Evolutionary conservation across 2,888 invertebrate genomes (phyloP).

Genomic region (Aporophyla lueneburgensis): DNA sequence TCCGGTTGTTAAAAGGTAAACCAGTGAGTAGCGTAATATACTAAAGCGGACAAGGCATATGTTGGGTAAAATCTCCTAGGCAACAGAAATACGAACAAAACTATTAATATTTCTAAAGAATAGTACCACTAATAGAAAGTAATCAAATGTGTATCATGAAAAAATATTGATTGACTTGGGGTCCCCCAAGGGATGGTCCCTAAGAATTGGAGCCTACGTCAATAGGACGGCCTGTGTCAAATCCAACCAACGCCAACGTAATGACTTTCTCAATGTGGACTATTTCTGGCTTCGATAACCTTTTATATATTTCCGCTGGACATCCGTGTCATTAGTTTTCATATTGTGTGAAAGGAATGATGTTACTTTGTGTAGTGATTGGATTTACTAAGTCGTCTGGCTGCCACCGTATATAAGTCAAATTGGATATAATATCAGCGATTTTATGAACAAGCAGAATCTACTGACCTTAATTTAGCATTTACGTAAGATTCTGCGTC

Average conservation of each 20-base stretch:
- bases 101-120: constrained; percentile 8
- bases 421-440: not conserved
- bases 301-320: constrained; percentile 32
- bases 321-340: constrained; percentile 16
- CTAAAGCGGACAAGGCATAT: not conserved
- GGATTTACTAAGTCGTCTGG: not conserved
- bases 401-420: not conserved
- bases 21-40: not conserved
- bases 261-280: constrained; percentile 28
- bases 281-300: constrained; percentile 50
- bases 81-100: constrained; percentile 30
- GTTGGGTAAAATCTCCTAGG: constrained; percentile 19
- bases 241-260: constrained; percentile 18
- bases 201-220: constrained; percentile 32
- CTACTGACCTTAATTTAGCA: not conserved
- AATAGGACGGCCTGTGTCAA: constrained; percentile 33
- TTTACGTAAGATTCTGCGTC: not conserved
- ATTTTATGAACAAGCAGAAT: not conserved
- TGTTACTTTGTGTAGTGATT: constrained; percentile 16
- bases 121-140: constrained; percentile 18
- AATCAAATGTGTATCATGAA: constrained; percentile 23
- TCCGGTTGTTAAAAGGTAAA: constrained; percentile 2
- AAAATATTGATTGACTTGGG: constrained; percentile 28
- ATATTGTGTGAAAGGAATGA: constrained; percentile 21
- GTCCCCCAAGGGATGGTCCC: constrained; percentile 43